Conservation (phyloP, 2,113 vertebrate species). For the Irena cyanogastra region DNA sequence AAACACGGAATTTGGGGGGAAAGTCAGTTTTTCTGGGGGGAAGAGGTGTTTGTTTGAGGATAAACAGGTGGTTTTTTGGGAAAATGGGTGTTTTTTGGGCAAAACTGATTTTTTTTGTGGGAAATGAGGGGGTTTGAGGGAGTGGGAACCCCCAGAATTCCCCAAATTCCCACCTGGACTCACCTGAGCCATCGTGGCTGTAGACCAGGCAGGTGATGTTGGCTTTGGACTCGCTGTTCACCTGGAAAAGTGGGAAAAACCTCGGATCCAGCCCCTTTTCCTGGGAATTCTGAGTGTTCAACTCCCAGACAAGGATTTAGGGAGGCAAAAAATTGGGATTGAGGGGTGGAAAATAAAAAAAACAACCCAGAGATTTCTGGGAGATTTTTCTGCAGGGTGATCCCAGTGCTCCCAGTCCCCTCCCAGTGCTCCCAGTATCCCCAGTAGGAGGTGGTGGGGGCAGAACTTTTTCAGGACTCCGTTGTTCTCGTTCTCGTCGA, state of each 20-base stretch:
- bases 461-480: conserved; percentile 96
- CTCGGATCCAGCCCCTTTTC: neutral
- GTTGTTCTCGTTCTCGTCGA: conserved; percentile 93
- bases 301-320: fast-evolving
- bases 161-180: neutral
- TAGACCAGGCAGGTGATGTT: conserved; percentile 97
- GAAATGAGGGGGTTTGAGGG: neutral
- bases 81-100: neutral
- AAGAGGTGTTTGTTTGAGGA: neutral
- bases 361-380: neutral
- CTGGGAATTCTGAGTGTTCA: neutral
- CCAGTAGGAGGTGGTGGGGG: conserved; percentile 86
- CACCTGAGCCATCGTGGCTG: conserved; percentile 93
- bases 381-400: fast-evolving
- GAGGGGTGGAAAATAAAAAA: neutral
- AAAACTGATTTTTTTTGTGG: neutral
- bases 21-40: neutral
- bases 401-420: neutral
- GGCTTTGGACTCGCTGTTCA: conserved; percentile 93
- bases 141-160: neutral
- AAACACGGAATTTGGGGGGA: neutral
- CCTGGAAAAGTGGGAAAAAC: conserved; percentile 20
- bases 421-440: neutral
- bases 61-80: neutral
- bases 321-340: neutral